Percentiles rank a stretch among this genome's conserved stretches.
phyloP scores from a whole-genome alignment of 2,888 invertebrate species.

The Ypsolopha scabrella region DNA sequence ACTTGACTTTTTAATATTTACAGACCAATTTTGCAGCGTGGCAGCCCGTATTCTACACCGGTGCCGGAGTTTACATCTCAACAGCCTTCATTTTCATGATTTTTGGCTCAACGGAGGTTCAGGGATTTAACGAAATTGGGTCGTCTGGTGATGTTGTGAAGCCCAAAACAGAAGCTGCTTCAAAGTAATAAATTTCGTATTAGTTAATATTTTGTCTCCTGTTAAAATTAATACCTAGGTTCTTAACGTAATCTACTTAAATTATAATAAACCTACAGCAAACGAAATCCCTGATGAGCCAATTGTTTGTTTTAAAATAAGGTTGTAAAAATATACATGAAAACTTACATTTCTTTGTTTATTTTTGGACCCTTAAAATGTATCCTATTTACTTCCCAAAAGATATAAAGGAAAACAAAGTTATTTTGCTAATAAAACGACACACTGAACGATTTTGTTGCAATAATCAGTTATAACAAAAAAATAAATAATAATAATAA shows the following conservation, averaged over 20 bases:
- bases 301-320: too few species aligned
- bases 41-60: conserved; percentile 73
- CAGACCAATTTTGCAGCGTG: conserved; percentile 75
- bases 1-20: background rate
- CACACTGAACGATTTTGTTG: too few species aligned
- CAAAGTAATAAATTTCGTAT: too few species aligned
- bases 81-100: conserved; percentile 73
- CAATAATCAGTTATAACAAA: too few species aligned
- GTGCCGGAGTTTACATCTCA: conserved; percentile 69
- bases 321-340: too few species aligned
- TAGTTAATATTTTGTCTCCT: background rate
- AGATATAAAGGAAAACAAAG: too few species aligned
- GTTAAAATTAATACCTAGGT: background rate
- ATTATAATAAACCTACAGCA: background rate
- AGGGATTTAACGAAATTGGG: conserved; percentile 20
- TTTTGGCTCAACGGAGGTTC: conserved; percentile 72
- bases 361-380: too few species aligned
- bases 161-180: background rate
- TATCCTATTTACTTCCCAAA: too few species aligned
- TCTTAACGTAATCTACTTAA: background rate
- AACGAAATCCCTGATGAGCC: too few species aligned
- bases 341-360: too few species aligned
- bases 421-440: too few species aligned
- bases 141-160: background rate
- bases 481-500: too few species aligned